Evolutionary conservation across 2,797 vertebrate genomes (phyloP), one percentile per base, ranked within the genome.

Genomic region (Sebastes oblongus): DNA sequence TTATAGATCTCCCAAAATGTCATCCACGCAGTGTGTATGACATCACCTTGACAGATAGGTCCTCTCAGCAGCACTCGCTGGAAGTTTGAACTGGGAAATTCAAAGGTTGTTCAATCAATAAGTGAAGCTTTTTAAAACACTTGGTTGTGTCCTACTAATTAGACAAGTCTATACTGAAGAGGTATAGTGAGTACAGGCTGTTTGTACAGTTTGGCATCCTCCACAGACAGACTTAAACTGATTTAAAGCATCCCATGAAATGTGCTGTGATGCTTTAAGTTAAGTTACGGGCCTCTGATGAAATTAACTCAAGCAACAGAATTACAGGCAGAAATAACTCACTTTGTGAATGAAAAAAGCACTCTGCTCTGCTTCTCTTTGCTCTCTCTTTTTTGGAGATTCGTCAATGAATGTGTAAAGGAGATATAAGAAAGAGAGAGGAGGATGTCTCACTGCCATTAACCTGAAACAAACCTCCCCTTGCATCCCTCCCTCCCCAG

Each of bases 41-140:
- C 92, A 84, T 94, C 90, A 93, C 84, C 81, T 83, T 85, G 84
- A 89, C 75, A 75, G 50, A 89, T 65, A 81, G 80, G 84, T 85
- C 85, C 83, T 85, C 66, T 85, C 82, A 81, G 72, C 79, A 60
- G 84, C 61, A 78, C 66, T 78, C 75, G 67, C 84, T 80, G 75
- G 81, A 92, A 88, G 75, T 88, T 92, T 88, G 68, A 80, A 85
- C 86, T 76, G 85, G 84, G 67, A 95, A 95, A 90, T 89, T 79
- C 84, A 95, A 69, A 94, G 95, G 95, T 96, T 93, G 93, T 77
- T 89, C 90, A 94, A 96, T 97, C 97, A 96, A 97, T 98, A 96
- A 93, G 91, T 91, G 68, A 91, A 93, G 92, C 88, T 93, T 94
- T 95, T 95, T 95, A 95, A 96, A 96, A 95, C 92, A 94, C 74